Conservation (phyloP, 2,888 invertebrate genomes). For the Ophioninae sp. region DNA sequence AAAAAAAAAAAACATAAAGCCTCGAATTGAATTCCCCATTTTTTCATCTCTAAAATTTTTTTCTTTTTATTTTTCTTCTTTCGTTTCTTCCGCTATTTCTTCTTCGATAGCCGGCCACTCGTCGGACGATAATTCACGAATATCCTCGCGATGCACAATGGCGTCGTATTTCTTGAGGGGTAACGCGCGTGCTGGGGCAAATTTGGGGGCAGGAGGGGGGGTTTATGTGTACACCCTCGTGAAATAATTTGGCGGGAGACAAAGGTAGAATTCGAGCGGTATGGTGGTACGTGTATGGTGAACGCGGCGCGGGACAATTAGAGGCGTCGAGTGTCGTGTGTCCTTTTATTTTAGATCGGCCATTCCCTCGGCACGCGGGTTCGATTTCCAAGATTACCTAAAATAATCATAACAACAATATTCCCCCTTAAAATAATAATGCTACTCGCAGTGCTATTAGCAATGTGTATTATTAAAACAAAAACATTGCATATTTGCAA, state of each 20-base stretch:
- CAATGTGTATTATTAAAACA: not conserved
- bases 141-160: constrained; percentile 32
- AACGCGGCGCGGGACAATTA: constrained; percentile 73
- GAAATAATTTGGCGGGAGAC: constrained; percentile 64
- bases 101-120: constrained; percentile 37
- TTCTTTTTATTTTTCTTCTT: not conserved
- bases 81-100: not conserved
- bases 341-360: constrained; percentile 11
- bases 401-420: constrained; percentile 33
- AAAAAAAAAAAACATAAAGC: not conserved
- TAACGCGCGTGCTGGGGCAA: constrained; percentile 35
- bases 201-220: too few species aligned
- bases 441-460: not conserved
- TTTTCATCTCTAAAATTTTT: not conserved
- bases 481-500: not conserved
- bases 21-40: constrained; percentile 40
- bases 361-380: constrained; percentile 10
- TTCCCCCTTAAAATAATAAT: not conserved
- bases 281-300: constrained; percentile 63
- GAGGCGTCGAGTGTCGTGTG: constrained; percentile 75
- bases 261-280: constrained; percentile 57
- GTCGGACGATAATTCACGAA: constrained; percentile 43
- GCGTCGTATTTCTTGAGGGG: constrained; percentile 18
- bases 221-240: not conserved
- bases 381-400: constrained; percentile 27